Evolutionary conservation across 2,888 invertebrate genomes (phyloP), one percentile per base, ranked within the genome.

Genomic region (Chouioia cunea): DNA sequence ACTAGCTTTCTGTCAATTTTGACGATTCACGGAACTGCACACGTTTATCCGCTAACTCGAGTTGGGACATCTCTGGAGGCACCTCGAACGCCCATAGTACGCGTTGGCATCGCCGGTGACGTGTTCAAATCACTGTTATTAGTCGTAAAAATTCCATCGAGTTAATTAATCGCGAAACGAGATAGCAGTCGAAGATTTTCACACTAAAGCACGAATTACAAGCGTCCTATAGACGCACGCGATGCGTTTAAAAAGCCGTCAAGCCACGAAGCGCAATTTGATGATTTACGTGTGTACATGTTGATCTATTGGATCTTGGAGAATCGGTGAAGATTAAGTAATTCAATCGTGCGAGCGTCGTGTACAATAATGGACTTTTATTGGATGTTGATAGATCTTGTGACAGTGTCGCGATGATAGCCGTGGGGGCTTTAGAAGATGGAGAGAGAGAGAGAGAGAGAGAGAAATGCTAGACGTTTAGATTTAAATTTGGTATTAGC

Each of bases 341-440:
- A 65, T 65, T 70, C 65, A 56, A 70, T 70, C 60, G 44, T 10
- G 8, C 57, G 43, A 16, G 60, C 48, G 22, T 66, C 62, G 67
- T 66, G 58, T 58, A 71, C 58, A 58, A 54, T 71, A 71, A 71
- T 71, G 53, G 58, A 67, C 46, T 66, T 71, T 71, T 63, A 71
- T 71, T 71, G 52, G 52, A 2, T 50, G 57, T 52, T 52, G 70
- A n/a, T 62, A 66, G 62, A 71, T 71, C 62, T 66, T 57, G 47
- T 22, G 56, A 48, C 44, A 12, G 48, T 20, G 59, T n/a, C n/a
- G n/a, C n/a, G 59, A 53, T 59, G 23, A 44, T 50, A 50, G 65
- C 27, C 4, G 16, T 16, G 46, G 20, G 15, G 54, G 43, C 59
- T 48, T 59, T 59, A 54, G 53, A 70, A 65, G 50, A 18, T 50